A percentile compares a stretch with the other conserved stretches of the same genome.
Evolutionary conservation across 1,140 invertebrate genomes (phyloP).

Genomic region (Plectrocnemia conspersa): DNA sequence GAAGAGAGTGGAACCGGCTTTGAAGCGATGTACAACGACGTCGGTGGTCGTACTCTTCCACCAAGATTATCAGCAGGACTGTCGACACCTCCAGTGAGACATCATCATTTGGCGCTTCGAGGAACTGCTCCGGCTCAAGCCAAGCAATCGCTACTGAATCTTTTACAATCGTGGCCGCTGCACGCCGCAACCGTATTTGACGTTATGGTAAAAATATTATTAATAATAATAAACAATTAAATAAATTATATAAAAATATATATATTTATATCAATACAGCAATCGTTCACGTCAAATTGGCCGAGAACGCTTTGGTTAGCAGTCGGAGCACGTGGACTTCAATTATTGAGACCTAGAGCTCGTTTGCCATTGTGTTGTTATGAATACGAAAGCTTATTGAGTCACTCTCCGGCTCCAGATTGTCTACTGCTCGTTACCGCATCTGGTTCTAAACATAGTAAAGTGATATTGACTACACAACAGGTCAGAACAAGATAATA

Average conservation of each 20-base stretch:
- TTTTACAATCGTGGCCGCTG: slow-evolving; percentile 89
- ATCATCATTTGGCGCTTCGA: slow-evolving; percentile 81
- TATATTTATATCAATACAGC: slow-evolving; percentile 51
- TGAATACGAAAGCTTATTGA: slow-evolving; percentile 80
- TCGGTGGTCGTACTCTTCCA: slow-evolving; percentile 78
- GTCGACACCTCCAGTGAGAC: slow-evolving; percentile 68
- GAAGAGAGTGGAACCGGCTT: slow-evolving; percentile 38
- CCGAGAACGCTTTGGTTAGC: slow-evolving; percentile 86
- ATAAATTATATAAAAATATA: slow-evolving; percentile 3
- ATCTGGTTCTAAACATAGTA: slow-evolving; percentile 77
- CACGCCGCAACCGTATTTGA: slow-evolving; percentile 92
- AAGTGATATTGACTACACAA: slow-evolving; percentile 82
- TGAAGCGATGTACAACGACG: slow-evolving; percentile 64
- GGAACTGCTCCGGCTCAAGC: slow-evolving; percentile 82
- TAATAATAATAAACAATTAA: neutral
- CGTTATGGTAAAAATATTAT: slow-evolving; percentile 65
- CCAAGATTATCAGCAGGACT: slow-evolving; percentile 59
- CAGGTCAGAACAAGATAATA: slow-evolving; percentile 55
- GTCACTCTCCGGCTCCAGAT: slow-evolving; percentile 82
- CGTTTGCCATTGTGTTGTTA: slow-evolving; percentile 84
- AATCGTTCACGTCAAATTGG: slow-evolving; percentile 95
- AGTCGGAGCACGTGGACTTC: slow-evolving; percentile 88
- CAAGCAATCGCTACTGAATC: slow-evolving; percentile 89
- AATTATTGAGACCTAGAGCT: slow-evolving; percentile 82
- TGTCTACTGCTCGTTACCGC: slow-evolving; percentile 88